Percentiles rank a stretch among this genome's conserved stretches.
Conservation (phyloP, 2,113 vertebrate genomes). For the Pogonocichla stellata region DNA sequence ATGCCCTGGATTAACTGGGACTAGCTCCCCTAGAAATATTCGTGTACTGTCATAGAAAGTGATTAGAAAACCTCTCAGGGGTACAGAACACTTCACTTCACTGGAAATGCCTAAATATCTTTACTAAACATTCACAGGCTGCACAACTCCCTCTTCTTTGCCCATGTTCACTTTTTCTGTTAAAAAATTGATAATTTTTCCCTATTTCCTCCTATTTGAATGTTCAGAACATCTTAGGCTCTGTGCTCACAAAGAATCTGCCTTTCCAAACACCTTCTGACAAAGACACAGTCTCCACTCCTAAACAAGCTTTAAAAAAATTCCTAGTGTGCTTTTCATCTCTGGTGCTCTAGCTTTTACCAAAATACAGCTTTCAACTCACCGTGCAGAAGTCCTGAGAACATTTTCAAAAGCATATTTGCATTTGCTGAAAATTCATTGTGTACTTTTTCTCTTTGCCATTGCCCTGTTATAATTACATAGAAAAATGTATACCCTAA, state of each 20-base stretch:
- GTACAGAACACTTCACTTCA: neutral
- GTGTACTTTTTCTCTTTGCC: neutral
- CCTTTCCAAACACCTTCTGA: neutral
- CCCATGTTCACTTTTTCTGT: neutral
- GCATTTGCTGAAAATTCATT: neutral
- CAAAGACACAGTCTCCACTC: neutral
- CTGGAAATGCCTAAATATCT: neutral
- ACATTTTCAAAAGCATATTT: neutral
- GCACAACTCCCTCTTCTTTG: neutral
- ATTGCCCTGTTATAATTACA: neutral
- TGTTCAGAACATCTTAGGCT: neutral
- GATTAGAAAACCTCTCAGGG: neutral
- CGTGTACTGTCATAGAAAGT: rapidly evolving
- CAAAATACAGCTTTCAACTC: neutral
- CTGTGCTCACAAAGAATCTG: neutral
- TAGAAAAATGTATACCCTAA: neutral
- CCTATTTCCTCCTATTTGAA: neutral
- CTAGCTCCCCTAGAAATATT: neutral
- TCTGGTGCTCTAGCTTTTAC: neutral
- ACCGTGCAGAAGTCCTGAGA: neutral
- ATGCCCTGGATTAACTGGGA: neutral
- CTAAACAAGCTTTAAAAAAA: neutral
- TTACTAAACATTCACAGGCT: neutral
- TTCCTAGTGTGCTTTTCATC: neutral
- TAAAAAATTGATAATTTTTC: neutral